These are phyloP conservation scores for Ctenicera cuprea DNA, from an alignment of 2,888 invertebrate species.

Conservation along the genomic window DNA sequence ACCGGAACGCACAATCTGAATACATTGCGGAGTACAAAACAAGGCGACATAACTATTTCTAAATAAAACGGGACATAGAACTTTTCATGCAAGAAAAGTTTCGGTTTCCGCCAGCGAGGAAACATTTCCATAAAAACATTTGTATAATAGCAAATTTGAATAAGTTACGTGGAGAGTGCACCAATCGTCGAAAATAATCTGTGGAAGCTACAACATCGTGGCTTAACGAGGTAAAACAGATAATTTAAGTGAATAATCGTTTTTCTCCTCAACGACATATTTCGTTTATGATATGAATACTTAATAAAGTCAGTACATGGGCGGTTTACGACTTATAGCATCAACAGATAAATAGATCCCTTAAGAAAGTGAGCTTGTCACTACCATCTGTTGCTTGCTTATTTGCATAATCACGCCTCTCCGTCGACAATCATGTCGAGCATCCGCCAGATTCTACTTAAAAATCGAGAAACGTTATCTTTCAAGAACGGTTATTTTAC, in stretches of 20 bases:
- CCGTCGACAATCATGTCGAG: constrained; percentile 47
- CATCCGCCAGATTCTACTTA: constrained; percentile 39
- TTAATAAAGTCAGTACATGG: constrained; percentile 34
- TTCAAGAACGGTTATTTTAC: neutral
- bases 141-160: neutral
- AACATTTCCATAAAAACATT: neutral
- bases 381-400: constrained; percentile 52
- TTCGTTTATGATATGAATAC: constrained; percentile 33
- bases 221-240: neutral
- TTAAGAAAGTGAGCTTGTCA: constrained; percentile 48
- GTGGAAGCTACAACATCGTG: too few species aligned
- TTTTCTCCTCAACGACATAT: constrained; percentile 2
- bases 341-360: constrained; percentile 41
- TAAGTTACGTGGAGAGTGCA: too few species aligned
- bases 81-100: too few species aligned
- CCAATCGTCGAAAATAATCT: too few species aligned
- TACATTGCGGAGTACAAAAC: constrained; percentile 5
- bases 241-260: neutral
- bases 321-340: constrained; percentile 34
- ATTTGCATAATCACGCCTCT: constrained; percentile 53
- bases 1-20: constrained; percentile 41
- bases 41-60: constrained; percentile 11
- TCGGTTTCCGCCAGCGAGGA: too few species aligned
- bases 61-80: constrained; percentile 1
- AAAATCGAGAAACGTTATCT: constrained; percentile 34